Percentiles rank a stretch among this genome's conserved stretches.
phyloP scores from a whole-genome alignment of 2,888 invertebrate genomes.

The Drosophila aldrichi region DNA sequence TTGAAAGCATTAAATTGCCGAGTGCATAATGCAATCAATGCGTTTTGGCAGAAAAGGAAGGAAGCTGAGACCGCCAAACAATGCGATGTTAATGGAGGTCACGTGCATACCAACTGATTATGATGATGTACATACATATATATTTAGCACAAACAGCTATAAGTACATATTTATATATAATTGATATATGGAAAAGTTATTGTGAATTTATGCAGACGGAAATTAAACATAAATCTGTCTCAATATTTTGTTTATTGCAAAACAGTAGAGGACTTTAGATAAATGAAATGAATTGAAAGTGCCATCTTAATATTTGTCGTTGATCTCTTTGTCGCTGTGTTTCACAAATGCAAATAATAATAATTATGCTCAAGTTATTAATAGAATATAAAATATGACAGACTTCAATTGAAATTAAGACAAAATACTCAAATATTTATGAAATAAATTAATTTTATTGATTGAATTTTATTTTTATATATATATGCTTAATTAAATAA shows the following conservation, averaged over 20 bases:
- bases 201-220: conserved; percentile 26
- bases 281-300: neutral
- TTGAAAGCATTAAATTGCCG: conserved; percentile 62
- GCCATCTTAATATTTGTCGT: neutral
- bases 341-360: neutral
- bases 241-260: neutral
- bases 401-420: neutral
- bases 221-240: conserved; percentile 36
- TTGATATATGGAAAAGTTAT: conserved; percentile 1
- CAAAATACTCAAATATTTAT: neutral
- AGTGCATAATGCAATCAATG: conserved; percentile 61
- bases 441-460: neutral
- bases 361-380: neutral
- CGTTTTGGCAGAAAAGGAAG: conserved; percentile 18
- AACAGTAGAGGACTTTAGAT: neutral
- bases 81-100: conserved; percentile 59
- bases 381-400: neutral
- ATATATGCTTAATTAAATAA: too few relatives aligned
- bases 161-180: neutral
- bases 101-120: conserved; percentile 47
- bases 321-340: conserved; percentile 1
- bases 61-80: conserved; percentile 42
- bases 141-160: neutral
- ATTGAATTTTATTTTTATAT: too few relatives aligned
- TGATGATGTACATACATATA: neutral